These are phyloP conservation scores for Anguilla pacifica DNA, from an alignment of 2,797 vertebrate genomes.

Conservation along the genomic window DNA sequence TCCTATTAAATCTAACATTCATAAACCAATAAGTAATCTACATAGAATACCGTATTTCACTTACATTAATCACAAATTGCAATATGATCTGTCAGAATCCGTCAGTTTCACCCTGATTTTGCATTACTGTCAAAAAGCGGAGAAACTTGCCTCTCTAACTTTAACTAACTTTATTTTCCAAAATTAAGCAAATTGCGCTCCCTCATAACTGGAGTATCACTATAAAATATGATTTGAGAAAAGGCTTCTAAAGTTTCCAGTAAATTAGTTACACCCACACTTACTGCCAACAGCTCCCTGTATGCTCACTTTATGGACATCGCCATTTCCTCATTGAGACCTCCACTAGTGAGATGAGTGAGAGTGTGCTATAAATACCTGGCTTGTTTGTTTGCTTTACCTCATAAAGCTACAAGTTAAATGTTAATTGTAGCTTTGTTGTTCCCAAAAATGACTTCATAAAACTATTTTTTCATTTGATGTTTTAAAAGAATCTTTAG, in stretches of 20 bases:
- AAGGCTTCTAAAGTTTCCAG: not conserved
- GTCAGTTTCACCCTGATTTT: too few relatives aligned
- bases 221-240: not conserved
- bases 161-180: not conserved
- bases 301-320: not conserved
- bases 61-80: conserved; percentile 4
- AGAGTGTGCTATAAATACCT: not conserved
- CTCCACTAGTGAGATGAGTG: not conserved
- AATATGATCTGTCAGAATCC: not conserved
- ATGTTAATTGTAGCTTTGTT: not conserved
- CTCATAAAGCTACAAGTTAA: not conserved
- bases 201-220: not conserved
- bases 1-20: not conserved
- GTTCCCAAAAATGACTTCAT: not conserved
- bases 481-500: not conserved
- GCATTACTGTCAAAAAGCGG: not conserved
- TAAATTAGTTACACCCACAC: not conserved
- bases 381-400: not conserved
- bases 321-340: not conserved
- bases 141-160: not conserved
- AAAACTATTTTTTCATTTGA: not conserved
- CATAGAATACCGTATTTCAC: not conserved
- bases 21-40: not conserved
- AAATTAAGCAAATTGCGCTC: not conserved
- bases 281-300: not conserved